Conservation (phyloP, 2,113 vertebrate species). For the Thomomys bottae region DNA sequence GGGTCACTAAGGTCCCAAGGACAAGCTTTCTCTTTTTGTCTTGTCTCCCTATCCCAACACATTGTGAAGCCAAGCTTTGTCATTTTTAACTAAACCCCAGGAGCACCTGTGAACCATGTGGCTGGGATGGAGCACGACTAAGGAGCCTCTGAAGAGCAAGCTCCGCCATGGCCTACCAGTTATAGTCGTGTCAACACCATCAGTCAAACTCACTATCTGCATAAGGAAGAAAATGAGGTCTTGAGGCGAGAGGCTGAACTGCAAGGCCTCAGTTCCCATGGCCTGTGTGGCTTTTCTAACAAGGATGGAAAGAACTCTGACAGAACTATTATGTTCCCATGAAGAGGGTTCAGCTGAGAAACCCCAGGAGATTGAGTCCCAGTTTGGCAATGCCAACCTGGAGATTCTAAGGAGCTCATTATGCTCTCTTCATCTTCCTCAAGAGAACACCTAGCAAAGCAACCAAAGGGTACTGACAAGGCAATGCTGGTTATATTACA, state of each 20-base stretch:
- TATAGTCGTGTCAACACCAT: neutral
- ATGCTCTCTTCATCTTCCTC: slow-evolving; percentile 39
- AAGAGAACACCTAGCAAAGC: slow-evolving; percentile 34
- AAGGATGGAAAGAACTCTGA: slow-evolving; percentile 38
- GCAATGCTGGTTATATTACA: neutral
- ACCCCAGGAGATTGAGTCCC: neutral
- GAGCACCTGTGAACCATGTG: accelerated
- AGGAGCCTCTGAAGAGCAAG: slow-evolving; percentile 8
- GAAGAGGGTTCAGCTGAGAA: slow-evolving; percentile 52
- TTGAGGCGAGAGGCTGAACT: slow-evolving; percentile 1
- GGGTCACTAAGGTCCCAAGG: neutral
- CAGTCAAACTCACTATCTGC: neutral
- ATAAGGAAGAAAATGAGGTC: neutral
- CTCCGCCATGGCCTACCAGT: neutral
- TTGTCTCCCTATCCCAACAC: neutral
- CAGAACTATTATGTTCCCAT: slow-evolving; percentile 69
- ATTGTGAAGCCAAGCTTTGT: neutral
- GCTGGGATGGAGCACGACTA: neutral
- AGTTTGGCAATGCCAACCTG: slow-evolving; percentile 23
- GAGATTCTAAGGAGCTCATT: slow-evolving; percentile 41
- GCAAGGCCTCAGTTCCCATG: slow-evolving; percentile 29
- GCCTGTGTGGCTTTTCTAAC: slow-evolving; percentile 59
- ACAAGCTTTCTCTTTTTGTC: neutral
- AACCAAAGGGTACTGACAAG: slow-evolving; percentile 21
- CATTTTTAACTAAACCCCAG: slow-evolving; percentile 28